phyloP scores from a whole-genome alignment of 2,888 invertebrate genomes.

The Cremastobaeus sp. region DNA sequence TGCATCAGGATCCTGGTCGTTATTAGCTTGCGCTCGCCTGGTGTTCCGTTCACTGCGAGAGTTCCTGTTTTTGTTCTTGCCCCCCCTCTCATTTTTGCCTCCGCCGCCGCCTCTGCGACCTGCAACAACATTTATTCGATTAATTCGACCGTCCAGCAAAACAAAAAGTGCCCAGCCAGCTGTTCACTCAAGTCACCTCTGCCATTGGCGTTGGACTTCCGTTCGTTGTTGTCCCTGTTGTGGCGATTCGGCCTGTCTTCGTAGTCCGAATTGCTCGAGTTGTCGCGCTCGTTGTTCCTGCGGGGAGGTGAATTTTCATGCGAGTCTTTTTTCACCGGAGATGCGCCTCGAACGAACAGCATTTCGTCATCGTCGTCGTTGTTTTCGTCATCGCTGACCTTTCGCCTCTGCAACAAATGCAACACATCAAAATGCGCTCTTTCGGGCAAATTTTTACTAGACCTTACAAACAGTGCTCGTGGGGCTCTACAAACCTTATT shows the following conservation, averaged over 20 bases:
- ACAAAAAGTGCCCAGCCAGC: no score
- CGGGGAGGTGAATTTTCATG: conserved; percentile 70
- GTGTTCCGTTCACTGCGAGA: conserved; percentile 76
- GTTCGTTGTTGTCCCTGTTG: conserved; percentile 76
- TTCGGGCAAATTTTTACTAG: no score
- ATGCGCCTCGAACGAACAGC: conserved; percentile 88
- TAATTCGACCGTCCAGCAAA: no score
- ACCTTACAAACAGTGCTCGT: no score
- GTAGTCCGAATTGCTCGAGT: conserved; percentile 80
- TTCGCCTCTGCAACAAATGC: conserved; percentile 82
- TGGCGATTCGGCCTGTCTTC: conserved; percentile 77
- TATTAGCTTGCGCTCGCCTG: conserved; percentile 79
- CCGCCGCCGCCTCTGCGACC: conserved; percentile 80
- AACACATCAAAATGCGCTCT: no score
- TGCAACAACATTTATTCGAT: conserved; percentile 2
- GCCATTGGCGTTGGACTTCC: conserved; percentile 65
- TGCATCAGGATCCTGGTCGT: conserved; percentile 83
- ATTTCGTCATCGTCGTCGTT: conserved; percentile 87
- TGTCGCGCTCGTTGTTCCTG: conserved; percentile 79
- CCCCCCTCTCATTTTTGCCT: conserved; percentile 78
- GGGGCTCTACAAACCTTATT: conserved; percentile 76
- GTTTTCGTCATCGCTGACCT: conserved; percentile 76
- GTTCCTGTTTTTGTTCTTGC: conserved; percentile 78
- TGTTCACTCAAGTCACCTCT: conserved; percentile 59
- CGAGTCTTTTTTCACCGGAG: conserved; percentile 79